Percentiles rank a stretch among this genome's conserved stretches.
Evolutionary conservation across 2,888 invertebrate genomes (phyloP).

Genomic region (Meandrusa payeni): DNA sequence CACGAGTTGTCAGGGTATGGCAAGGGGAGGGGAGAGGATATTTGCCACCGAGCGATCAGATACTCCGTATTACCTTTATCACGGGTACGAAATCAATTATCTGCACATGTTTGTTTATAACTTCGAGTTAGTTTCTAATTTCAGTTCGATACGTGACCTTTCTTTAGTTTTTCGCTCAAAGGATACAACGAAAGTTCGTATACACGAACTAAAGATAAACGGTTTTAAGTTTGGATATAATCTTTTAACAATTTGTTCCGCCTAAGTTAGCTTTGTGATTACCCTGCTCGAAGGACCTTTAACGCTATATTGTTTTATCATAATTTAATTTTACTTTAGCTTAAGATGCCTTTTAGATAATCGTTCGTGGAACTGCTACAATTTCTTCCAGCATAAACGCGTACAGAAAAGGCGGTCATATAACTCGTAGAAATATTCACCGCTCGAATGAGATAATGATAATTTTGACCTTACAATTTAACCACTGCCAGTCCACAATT

Average conservation of each 20-base stretch:
- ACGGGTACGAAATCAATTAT: slow-evolving; percentile 55
- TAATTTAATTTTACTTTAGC: too few relatives aligned
- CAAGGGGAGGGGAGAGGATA: not conserved
- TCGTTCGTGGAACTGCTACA: too few relatives aligned
- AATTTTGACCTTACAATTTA: too few relatives aligned
- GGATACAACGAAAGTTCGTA: slow-evolving; percentile 48
- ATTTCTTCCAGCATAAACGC: too few relatives aligned
- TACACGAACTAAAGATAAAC: slow-evolving; percentile 26
- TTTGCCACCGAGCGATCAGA: slow-evolving; percentile 35
- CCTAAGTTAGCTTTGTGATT: too few relatives aligned
- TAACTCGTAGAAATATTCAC: too few relatives aligned
- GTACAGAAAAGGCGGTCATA: too few relatives aligned
- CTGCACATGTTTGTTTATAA: slow-evolving; percentile 31
- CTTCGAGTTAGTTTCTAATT: slow-evolving; percentile 24
- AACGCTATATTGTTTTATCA: too few relatives aligned
- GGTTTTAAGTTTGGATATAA: slow-evolving; percentile 5
- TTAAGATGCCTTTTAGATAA: too few relatives aligned
- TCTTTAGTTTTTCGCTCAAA: slow-evolving; percentile 17
- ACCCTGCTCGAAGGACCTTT: too few relatives aligned
- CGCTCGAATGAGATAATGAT: too few relatives aligned
- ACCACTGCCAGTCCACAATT: too few relatives aligned
- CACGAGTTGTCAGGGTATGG: slow-evolving; percentile 43
- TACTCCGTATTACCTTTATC: slow-evolving; percentile 59
- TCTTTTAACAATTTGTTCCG: not conserved
- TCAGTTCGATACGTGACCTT: slow-evolving; percentile 24